Evolutionary conservation across 2,797 vertebrate genomes (phyloP).

Genomic region (Girardinus metallicus): DNA sequence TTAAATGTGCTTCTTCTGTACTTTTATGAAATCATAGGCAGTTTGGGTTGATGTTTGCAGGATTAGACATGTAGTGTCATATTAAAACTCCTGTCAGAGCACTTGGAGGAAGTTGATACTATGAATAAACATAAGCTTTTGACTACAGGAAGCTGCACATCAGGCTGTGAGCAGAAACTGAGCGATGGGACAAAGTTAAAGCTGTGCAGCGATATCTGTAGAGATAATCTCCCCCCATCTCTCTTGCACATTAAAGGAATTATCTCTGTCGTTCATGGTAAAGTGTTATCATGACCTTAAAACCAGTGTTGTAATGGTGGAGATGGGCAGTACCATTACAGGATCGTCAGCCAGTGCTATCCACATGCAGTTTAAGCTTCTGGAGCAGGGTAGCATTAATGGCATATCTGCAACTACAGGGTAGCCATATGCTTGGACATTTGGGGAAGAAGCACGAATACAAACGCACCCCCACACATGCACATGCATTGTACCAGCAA

Average conservation of each 20-base stretch:
- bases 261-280: conserved; percentile 70
- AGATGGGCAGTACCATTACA: conserved; percentile 45
- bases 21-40: conserved; percentile 28
- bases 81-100: conserved; percentile 61
- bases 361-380: conserved; percentile 49
- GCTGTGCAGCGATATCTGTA: conserved; percentile 48
- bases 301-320: conserved; percentile 64
- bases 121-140: conserved; percentile 73
- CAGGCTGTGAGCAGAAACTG: conserved; percentile 53
- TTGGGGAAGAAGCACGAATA: conserved; percentile 49
- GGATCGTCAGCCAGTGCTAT: conserved; percentile 35
- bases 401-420: conserved; percentile 65
- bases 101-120: conserved; percentile 61
- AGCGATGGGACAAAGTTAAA: conserved; percentile 50
- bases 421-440: conserved; percentile 76
- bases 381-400: conserved; percentile 60
- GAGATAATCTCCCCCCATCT: conserved; percentile 72
- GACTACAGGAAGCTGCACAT: conserved; percentile 49
- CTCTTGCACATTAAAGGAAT: conserved; percentile 69
- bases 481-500: conserved; percentile 31
- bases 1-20: conserved; percentile 15
- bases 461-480: conserved; percentile 14
- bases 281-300: conserved; percentile 74
- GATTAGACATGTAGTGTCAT: conserved; percentile 55
- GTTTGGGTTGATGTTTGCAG: conserved; percentile 48